These are phyloP conservation scores for Xenopus laevis DNA, from an alignment of 2,113 vertebrate species.

Conservation along the genomic window DNA sequence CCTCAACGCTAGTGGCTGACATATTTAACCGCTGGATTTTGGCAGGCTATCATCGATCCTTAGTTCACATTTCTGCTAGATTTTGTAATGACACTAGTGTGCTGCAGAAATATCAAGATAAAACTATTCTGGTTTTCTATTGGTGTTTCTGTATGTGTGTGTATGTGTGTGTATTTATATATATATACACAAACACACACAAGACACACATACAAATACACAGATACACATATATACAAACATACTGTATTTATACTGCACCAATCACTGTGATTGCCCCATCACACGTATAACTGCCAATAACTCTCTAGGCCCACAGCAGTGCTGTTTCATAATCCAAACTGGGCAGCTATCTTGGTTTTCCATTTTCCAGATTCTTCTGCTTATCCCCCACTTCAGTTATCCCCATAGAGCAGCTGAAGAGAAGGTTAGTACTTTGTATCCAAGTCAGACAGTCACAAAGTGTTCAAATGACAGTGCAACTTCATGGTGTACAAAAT, in stretches of 20 bases:
- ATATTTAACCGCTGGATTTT: neutral
- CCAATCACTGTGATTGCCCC: neutral
- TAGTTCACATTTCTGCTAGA: neutral
- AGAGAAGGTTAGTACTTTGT: neutral
- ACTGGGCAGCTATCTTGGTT: neutral
- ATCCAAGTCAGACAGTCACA: neutral
- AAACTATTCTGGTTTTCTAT: neutral
- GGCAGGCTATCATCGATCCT: neutral
- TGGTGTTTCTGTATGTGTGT: neutral
- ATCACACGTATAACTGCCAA: neutral
- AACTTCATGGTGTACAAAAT: neutral
- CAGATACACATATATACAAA: conserved; percentile 1
- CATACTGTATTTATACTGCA: conserved; percentile 5
- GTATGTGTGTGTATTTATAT: neutral
- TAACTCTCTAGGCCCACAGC: neutral
- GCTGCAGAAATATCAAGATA: neutral
- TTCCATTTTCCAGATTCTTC: neutral
- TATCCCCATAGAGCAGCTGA: neutral
- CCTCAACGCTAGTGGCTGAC: neutral
- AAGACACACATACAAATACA: neutral
- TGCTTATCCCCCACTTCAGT: neutral
- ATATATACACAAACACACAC: neutral
- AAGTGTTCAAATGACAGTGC: neutral
- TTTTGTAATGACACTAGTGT: neutral
- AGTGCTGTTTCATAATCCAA: neutral